Conservation (phyloP, 2,888 invertebrate genomes). For the Caenorhabditis macrosperma region DNA sequence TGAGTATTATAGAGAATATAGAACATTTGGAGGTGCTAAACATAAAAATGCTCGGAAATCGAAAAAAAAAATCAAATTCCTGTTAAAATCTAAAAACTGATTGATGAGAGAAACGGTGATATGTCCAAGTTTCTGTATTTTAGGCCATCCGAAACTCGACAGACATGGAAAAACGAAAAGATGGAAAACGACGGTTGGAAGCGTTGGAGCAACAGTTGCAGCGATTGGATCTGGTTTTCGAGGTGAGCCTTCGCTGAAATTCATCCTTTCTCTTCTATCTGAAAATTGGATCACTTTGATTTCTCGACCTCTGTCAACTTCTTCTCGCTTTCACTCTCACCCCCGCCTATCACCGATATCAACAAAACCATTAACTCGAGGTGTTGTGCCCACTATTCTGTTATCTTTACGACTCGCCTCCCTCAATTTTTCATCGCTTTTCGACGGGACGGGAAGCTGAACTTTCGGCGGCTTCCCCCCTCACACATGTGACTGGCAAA, state of each 20-base stretch:
- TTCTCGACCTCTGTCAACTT: background rate
- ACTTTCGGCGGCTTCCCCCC: too few species aligned
- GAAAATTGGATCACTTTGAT: too few species aligned
- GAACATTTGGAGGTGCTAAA: background rate
- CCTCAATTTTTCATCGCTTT: constrained; percentile 15
- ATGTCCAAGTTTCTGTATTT: too few species aligned
- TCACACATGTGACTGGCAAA: constrained; percentile 4
- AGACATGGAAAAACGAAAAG: constrained; percentile 40
- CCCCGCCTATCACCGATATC: constrained; percentile 2
- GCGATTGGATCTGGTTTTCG: constrained; percentile 49
- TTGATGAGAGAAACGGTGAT: too few species aligned
- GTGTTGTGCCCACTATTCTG: constrained; percentile 6
- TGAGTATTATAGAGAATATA: too few species aligned
- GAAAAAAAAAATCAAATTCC: too few species aligned
- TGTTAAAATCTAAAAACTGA: too few species aligned
- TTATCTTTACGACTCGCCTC: constrained; percentile 34
- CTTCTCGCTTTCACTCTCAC: constrained; percentile 1
- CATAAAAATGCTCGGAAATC: too few species aligned
- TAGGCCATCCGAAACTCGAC: constrained; percentile 45
- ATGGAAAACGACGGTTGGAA: constrained; percentile 45
- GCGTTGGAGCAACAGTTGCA: constrained; percentile 39
- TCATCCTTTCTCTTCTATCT: too few species aligned
- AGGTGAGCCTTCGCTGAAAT: constrained; percentile 36
- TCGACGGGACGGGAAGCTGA: too few species aligned
- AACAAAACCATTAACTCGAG: constrained; percentile 29